A percentile compares a stretch with the other conserved stretches of the same genome.
phyloP scores from a whole-genome alignment of 2,797 vertebrate genomes.

The Nasua narica region DNA sequence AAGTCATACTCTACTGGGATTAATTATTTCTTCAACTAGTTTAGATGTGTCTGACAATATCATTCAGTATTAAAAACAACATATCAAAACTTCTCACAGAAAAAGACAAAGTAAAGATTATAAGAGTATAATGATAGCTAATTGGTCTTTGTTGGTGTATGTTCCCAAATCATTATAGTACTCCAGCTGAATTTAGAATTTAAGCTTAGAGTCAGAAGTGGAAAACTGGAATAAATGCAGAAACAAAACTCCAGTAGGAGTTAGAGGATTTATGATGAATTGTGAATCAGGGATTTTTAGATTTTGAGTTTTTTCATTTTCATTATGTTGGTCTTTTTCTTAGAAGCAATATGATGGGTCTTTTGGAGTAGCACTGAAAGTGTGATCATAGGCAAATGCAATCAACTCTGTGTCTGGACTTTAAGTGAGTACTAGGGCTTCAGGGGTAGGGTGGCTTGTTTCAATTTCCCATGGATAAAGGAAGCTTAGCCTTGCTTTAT shows the following conservation, averaged over 20 bases:
- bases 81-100: not conserved
- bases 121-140: not conserved
- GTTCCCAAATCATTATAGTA: not conserved
- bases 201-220: not conserved
- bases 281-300: not conserved
- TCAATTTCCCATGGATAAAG: not conserved
- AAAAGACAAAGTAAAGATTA: not conserved
- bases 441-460: not conserved
- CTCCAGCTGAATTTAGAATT: not conserved
- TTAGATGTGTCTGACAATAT: not conserved
- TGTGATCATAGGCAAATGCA: not conserved
- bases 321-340: not conserved
- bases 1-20: not conserved
- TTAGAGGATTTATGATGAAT: not conserved
- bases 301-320: not conserved
- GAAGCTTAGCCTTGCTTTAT: not conserved
- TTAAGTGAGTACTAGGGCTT: not conserved
- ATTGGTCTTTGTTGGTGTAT: not conserved
- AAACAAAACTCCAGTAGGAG: not conserved
- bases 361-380: accelerated
- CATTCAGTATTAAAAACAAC: not conserved
- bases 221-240: not conserved
- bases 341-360: not conserved
- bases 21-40: not conserved
- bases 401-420: not conserved